Evolutionary conservation across 2,888 invertebrate species (phyloP).

Genomic region (Drosophila affinis): DNA sequence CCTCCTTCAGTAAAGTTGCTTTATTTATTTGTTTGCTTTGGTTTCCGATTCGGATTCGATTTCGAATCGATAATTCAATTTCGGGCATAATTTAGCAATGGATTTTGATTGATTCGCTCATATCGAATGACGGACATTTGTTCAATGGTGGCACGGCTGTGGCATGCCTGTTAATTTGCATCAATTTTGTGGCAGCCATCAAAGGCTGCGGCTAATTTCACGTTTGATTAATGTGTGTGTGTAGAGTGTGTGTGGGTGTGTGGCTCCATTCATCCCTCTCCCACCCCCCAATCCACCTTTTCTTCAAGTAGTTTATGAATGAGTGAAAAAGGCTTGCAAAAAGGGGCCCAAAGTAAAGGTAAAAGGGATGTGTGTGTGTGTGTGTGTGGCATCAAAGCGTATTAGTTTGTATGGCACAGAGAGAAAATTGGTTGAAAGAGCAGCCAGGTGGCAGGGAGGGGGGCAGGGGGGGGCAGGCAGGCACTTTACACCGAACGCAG

Average conservation of each 20-base stretch:
- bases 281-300: neutral
- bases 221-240: conserved; percentile 55
- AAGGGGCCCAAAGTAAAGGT: conserved; percentile 15
- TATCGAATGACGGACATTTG: conserved; percentile 53
- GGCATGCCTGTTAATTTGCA: conserved; percentile 54
- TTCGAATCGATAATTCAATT: conserved; percentile 78
- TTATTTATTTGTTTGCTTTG: conserved; percentile 24
- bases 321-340: conserved; percentile 39
- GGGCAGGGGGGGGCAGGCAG: conserved; percentile 5
- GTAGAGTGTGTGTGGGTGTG: conserved; percentile 46
- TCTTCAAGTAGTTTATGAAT: neutral
- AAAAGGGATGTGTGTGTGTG: neutral
- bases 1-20: neutral
- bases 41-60: conserved; percentile 22
- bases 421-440: conserved; percentile 72
- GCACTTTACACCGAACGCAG: conserved; percentile 29
- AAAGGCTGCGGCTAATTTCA: conserved; percentile 41
- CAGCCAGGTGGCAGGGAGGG: conserved; percentile 11
- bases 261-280: conserved; percentile 20
- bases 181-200: conserved; percentile 49
- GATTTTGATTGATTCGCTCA: conserved; percentile 73
- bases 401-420: conserved; percentile 69
- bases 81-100: conserved; percentile 59
- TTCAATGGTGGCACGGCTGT: conserved; percentile 14
- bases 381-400: conserved; percentile 67